phyloP scores from a whole-genome alignment of 1,140 invertebrate species.

The Drosophila tsacasi region DNA sequence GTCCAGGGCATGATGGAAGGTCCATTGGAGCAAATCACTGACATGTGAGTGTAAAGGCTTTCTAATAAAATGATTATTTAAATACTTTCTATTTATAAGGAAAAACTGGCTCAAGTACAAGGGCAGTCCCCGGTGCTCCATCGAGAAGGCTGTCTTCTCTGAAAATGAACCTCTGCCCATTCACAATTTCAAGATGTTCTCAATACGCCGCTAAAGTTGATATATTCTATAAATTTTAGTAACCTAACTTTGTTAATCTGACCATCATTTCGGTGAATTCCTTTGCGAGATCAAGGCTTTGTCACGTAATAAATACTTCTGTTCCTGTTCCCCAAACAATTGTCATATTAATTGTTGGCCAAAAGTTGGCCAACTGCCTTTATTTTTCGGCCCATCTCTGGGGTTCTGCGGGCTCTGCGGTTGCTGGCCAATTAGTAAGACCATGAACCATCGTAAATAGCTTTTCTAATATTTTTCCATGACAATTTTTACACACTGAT shows the following conservation, averaged over 20 bases:
- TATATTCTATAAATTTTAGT: no score
- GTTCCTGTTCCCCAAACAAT: constrained; percentile 26
- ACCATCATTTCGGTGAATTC: not conserved
- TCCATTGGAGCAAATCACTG: constrained; percentile 40
- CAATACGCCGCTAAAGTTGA: constrained; percentile 37
- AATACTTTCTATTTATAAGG: constrained; percentile 18
- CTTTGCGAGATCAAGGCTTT: not conserved
- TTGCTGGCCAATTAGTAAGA: constrained; percentile 54
- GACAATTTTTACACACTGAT: constrained; percentile 43
- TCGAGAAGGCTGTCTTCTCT: constrained; percentile 59
- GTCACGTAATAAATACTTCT: constrained; percentile 33
- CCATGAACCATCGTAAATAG: constrained; percentile 21
- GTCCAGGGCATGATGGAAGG: constrained; percentile 66
- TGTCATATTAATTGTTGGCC: constrained; percentile 24
- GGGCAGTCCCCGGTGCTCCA: constrained; percentile 61
- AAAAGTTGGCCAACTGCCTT: constrained; percentile 47
- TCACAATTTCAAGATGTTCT: constrained; percentile 44
- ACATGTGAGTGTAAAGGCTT: constrained; percentile 41
- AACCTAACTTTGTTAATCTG: not conserved
- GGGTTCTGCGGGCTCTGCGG: constrained; percentile 1
- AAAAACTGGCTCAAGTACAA: constrained; percentile 63
- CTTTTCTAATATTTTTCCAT: constrained; percentile 33
- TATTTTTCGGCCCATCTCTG: not conserved
- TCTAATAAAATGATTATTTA: no score
- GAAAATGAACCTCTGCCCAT: constrained; percentile 42